Evolutionary conservation across 2,797 vertebrate genomes (phyloP), one percentile per base, ranked within the genome.

Genomic region (Lepus townsendii): DNA sequence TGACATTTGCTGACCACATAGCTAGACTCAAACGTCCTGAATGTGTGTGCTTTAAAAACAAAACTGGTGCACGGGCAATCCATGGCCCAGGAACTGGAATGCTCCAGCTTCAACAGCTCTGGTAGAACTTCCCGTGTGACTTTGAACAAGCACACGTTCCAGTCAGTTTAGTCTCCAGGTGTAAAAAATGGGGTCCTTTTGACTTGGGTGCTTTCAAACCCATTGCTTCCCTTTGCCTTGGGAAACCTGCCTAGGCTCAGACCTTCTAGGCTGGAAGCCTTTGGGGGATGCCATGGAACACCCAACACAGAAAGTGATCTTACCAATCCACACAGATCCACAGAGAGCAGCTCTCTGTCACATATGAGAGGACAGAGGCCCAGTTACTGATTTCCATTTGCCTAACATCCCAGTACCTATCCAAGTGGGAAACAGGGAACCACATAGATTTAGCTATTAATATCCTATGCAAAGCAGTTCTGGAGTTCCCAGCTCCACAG

Each of bases 291-390:
- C 32, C 47, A 20, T 6, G 71, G 13, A 83, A 32, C 30, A 82
- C 62, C 60, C 42, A 62, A 27, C 42, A 65, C 2, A 79, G 38
- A 92, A 72, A 95, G 83, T 17, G 14, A 11, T 90, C 78, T 91
- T 92, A 83, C 79, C 88, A 83, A 65, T 85, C 65, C 62, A 96
- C 32, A n/a, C 88, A 92, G 54, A 83, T 71, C 24, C 63, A 54
- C 83, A 89, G 66, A 91, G 2, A 54, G 52, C 69, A 88, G 68
- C 60, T 57, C 52, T 88, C 60, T 26, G n/a, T 9, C 72, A 77
- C 3, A 3, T 0, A 7, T 52, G 26, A 90, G 52, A 96, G 85
- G 57, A 63, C 16, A 77, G 75, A 89, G 27, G 75, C 30, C 62
- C 10, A 30, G 0, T 54, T 30, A 47, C 0, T 71, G 10, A 62